phyloP scores from a whole-genome alignment of 2,888 invertebrate species.

The Cataglyphis rosenhaueri region DNA sequence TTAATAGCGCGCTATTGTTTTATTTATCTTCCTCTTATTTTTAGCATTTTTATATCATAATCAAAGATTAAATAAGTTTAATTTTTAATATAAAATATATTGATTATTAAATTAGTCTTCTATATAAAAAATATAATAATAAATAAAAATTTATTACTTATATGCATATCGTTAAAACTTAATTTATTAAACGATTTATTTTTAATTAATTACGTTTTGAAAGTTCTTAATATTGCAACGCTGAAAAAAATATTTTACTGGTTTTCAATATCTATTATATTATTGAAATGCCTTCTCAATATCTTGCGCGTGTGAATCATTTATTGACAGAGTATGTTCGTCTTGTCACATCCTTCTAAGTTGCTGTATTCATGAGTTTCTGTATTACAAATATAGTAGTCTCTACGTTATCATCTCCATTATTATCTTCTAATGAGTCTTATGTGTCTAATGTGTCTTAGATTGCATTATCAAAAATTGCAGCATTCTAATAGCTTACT shows the following conservation, averaged over 20 bases:
- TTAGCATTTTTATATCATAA: neutral
- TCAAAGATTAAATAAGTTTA: neutral
- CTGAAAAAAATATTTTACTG: neutral
- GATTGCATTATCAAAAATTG: neutral
- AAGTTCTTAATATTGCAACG: neutral
- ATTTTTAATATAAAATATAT: neutral
- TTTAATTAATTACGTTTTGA: neutral
- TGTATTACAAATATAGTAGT: constrained; percentile 15
- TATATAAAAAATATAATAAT: neutral
- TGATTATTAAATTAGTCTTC: neutral
- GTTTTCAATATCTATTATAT: neutral
- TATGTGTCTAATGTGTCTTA: neutral
- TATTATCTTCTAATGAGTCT: constrained; percentile 8
- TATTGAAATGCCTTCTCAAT: neutral
- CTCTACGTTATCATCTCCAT: neutral
- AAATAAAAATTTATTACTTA: neutral
- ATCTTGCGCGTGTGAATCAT: neutral
- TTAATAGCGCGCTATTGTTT: neutral
- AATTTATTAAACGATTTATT: constrained; percentile 1
- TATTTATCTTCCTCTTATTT: neutral
- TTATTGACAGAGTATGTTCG: neutral
- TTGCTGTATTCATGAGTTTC: constrained; percentile 25
- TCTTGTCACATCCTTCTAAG: constrained; percentile 9
- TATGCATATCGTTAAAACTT: neutral
- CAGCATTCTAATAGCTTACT: neutral